Percentiles rank a stretch among this genome's conserved stretches.
Evolutionary conservation across 1,140 invertebrate species (phyloP).

Genomic region (Geopemphigus sp.): DNA sequence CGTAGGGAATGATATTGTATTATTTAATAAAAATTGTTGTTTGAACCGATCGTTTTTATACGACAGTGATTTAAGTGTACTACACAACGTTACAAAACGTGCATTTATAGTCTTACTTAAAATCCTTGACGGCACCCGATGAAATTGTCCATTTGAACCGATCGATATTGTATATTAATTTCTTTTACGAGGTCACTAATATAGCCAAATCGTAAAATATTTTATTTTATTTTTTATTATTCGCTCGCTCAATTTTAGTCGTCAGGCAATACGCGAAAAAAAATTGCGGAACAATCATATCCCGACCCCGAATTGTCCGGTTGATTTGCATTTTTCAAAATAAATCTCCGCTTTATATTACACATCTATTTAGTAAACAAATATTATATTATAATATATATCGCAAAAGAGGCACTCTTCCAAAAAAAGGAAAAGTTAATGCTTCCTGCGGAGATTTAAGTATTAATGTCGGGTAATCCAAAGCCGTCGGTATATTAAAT

Average conservation of each 20-base stretch:
- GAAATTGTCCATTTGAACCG: too few relatives aligned
- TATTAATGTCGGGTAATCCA: conserved; percentile 43
- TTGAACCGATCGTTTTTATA: too few relatives aligned
- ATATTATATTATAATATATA: conserved; percentile 30
- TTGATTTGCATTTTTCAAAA: conserved; percentile 42
- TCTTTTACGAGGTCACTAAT: too few relatives aligned
- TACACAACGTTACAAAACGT: too few relatives aligned
- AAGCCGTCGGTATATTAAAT: conserved; percentile 46
- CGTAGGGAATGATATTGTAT: too few relatives aligned
- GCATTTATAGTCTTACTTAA: too few relatives aligned
- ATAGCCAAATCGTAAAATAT: too few relatives aligned
- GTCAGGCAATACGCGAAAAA: not conserved
- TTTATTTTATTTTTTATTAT: not conserved
- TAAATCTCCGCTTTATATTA: conserved; percentile 10
- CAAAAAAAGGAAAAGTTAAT: conserved; percentile 48
- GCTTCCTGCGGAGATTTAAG: conserved; percentile 43
- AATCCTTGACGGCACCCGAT: too few relatives aligned
- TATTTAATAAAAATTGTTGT: too few relatives aligned
- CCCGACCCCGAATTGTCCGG: not conserved
- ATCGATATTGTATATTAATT: too few relatives aligned
- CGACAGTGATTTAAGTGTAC: too few relatives aligned
- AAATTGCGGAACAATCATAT: not conserved
- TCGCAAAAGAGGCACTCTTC: conserved; percentile 24
- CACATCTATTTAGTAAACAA: conserved; percentile 37
- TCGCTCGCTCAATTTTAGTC: not conserved